phyloP scores from a whole-genome alignment of 2,797 vertebrate genomes.

The Cichlasoma orientale region DNA sequence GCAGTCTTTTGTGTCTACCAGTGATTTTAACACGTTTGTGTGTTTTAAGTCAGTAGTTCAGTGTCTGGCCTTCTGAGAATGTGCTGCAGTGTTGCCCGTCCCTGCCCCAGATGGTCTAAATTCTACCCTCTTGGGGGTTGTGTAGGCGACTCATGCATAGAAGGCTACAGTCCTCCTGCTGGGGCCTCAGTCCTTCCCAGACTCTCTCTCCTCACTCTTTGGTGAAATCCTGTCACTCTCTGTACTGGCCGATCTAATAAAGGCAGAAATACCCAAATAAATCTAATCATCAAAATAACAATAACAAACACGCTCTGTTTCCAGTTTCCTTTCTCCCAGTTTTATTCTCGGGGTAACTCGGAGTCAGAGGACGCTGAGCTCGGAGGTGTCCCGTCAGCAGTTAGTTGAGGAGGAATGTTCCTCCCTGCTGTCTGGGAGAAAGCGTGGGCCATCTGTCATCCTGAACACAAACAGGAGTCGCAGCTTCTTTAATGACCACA shows the following conservation, averaged over 20 bases:
- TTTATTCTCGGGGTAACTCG: not conserved
- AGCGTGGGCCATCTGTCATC: conserved; percentile 57
- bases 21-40: no score
- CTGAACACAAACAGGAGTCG: conserved; percentile 18
- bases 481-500: conserved; percentile 29
- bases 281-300: not conserved
- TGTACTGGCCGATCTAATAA: not conserved
- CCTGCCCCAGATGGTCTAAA: not conserved
- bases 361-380: not conserved
- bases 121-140: not conserved
- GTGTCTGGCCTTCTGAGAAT: not conserved
- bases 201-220: not conserved
- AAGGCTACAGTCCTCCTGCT: not conserved
- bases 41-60: not conserved
- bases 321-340: no score
- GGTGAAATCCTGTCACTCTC: not conserved
- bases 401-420: conserved; percentile 32
- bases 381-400: conserved; percentile 31
- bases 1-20: no score
- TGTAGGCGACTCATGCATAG: not conserved
- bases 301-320: not conserved
- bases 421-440: conserved; percentile 20
- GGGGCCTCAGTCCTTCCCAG: not conserved
- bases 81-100: not conserved
- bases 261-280: not conserved